Percentiles rank a stretch among this genome's conserved stretches.
phyloP scores from a whole-genome alignment of 2,888 invertebrate genomes.

The Agrochola litura region DNA sequence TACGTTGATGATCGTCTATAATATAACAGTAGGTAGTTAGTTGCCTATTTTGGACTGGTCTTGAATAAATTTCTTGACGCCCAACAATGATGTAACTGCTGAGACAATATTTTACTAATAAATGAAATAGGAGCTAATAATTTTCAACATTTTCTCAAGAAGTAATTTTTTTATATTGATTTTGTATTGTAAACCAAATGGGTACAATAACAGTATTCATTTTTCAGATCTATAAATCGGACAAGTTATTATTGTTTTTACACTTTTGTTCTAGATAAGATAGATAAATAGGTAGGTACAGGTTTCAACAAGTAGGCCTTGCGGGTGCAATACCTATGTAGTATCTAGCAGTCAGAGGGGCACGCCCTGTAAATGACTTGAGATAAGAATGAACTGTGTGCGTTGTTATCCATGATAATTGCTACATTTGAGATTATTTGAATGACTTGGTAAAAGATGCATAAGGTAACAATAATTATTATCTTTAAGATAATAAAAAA shows the following conservation, averaged over 20 bases:
- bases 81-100: neutral
- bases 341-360: constrained; percentile 24
- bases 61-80: neutral
- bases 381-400: constrained; percentile 34
- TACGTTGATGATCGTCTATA: too few relatives aligned
- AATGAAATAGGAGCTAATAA: neutral
- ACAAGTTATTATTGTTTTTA: neutral
- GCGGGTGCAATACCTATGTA: constrained; percentile 16
- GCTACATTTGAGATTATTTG: constrained; percentile 12
- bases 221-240: constrained; percentile 1
- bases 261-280: constrained; percentile 22
- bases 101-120: neutral
- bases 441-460: constrained; percentile 4
- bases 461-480: neutral
- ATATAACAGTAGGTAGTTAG: constrained; percentile 1
- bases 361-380: constrained; percentile 34
- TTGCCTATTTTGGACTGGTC: neutral
- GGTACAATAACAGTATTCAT: neutral
- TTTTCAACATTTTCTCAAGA: neutral
- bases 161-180: neutral
- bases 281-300: constrained; percentile 24
- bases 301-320: constrained; percentile 29
- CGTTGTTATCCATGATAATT: constrained; percentile 31
- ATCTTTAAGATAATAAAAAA: constrained; percentile 8
- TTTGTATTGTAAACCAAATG: neutral